Percentiles rank a stretch among this genome's conserved stretches.
Conservation (phyloP, 2,113 vertebrate genomes). For the Takifugu flavidus region DNA sequence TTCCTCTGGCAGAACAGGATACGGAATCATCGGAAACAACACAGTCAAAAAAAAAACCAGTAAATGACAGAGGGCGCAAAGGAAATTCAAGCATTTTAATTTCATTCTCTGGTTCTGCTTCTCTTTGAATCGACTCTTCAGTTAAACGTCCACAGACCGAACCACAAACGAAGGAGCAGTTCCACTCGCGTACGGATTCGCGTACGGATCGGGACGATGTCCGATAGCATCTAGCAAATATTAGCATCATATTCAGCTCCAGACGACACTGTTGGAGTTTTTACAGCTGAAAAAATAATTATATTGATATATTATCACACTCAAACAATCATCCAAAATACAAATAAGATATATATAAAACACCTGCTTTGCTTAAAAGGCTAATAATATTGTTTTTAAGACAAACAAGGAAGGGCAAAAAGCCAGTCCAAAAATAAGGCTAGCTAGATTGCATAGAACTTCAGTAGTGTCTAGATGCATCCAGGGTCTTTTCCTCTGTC, state of each 20-base stretch:
- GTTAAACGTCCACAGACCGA: too few species aligned
- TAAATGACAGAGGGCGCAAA: background rate
- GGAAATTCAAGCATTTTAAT: too few species aligned
- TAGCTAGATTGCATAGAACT: slow-evolving; percentile 76
- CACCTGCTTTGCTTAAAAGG: slow-evolving; percentile 62
- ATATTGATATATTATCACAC: slow-evolving; percentile 13
- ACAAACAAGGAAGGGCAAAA: slow-evolving; percentile 39
- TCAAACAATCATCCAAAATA: slow-evolving; percentile 11
- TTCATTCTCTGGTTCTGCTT: too few species aligned
- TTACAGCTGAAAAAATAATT: slow-evolving; percentile 32
- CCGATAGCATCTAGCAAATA: too few species aligned
- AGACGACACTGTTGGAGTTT: slow-evolving; percentile 14
- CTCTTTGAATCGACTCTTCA: too few species aligned
- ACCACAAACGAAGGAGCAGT: too few species aligned
- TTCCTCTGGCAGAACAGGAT: background rate
- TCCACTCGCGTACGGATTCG: too few species aligned
- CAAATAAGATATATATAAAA: slow-evolving; percentile 40
- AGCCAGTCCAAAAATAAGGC: slow-evolving; percentile 69
- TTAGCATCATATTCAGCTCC: background rate
- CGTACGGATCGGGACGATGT: too few species aligned
- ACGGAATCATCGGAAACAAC: too few species aligned
- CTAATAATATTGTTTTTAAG: slow-evolving; percentile 36
- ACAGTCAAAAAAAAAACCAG: background rate
- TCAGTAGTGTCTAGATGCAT: slow-evolving; percentile 63
- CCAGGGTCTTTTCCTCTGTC: slow-evolving; percentile 62